Evolutionary conservation across 1,140 invertebrate species (phyloP), one percentile per base, ranked within the genome.

Genomic region (Ptiloglossa arizonensis): DNA sequence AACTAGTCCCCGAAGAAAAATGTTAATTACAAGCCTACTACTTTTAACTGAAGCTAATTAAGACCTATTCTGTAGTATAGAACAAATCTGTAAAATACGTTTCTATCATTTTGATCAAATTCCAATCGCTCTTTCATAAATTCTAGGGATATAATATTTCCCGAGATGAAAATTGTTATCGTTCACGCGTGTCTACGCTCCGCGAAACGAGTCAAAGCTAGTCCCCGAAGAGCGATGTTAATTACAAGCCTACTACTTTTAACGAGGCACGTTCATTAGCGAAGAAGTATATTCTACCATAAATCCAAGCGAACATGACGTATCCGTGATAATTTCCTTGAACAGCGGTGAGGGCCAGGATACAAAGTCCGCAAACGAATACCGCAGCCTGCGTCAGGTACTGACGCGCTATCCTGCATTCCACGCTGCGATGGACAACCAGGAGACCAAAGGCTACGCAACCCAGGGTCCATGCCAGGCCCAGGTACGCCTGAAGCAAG

Each of bases 401-500:
- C 88, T 98, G 97, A 29, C 97, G 92, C 0, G 96, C 97, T 60
- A 98, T 97, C 57, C 96, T 94, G 88, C 97, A 98, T 87, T 98
- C 96, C 15, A 95, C 95, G 57, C 95, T 97, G 85, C 97, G 97
- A 87, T 96, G 95, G 3, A 97, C 94, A 0, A 97, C 96, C 35
- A 98, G 93, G 64, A 96, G 93, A 22, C 97, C 97, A 87, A 97
- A 97, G 0, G 95, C 95, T 6, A 94, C 94, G 86, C 96, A 97
- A 0, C 97, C 97, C 1, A 97, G 91, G 0, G 96, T 95, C 95
- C 97, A 98, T 0, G 96, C 96, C 0, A 97, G 86, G 1, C 97
- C 97, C 19, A 98, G 92, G 90, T 97, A 97, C 17, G 95, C 94
- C 88, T 97, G 97, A 4, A 97, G 93, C 32, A 96, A 90, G 15